Percentiles rank a stretch among this genome's conserved stretches.
Conservation (phyloP, 1,140 invertebrate species). For the Sipha flava region DNA sequence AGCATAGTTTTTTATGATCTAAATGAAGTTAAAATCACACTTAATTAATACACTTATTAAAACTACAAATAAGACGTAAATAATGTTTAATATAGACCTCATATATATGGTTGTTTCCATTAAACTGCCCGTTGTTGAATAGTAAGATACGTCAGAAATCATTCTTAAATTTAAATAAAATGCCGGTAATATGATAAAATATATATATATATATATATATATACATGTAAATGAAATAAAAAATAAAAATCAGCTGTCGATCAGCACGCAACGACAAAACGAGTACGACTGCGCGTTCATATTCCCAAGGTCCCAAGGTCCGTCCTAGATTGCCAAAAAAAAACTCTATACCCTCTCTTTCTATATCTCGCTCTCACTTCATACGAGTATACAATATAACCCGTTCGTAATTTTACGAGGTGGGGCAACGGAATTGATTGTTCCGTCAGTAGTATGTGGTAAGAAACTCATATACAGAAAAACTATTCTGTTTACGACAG, state of each 20-base stretch:
- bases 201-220: neutral
- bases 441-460: neutral
- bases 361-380: neutral
- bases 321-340: slow-evolving; percentile 32
- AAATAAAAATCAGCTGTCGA: slow-evolving; percentile 22
- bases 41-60: no score
- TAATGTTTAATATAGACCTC: neutral
- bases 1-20: no score
- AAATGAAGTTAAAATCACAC: no score
- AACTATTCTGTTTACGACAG: neutral
- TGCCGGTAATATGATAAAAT: neutral
- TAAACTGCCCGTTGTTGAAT: neutral
- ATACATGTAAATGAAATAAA: neutral
- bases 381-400: neutral
- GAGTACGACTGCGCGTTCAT: slow-evolving; percentile 27
- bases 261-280: slow-evolving; percentile 24
- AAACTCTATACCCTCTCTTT: slow-evolving; percentile 8
- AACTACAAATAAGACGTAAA: neutral
- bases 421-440: neutral
- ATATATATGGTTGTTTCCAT: no score
- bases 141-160: neutral
- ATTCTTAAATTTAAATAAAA: neutral
- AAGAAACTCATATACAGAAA: neutral
- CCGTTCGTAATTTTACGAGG: neutral
- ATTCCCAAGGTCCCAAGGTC: slow-evolving; percentile 26